phyloP scores from a whole-genome alignment of 2,888 invertebrate genomes.

The Homarus gammarus region DNA sequence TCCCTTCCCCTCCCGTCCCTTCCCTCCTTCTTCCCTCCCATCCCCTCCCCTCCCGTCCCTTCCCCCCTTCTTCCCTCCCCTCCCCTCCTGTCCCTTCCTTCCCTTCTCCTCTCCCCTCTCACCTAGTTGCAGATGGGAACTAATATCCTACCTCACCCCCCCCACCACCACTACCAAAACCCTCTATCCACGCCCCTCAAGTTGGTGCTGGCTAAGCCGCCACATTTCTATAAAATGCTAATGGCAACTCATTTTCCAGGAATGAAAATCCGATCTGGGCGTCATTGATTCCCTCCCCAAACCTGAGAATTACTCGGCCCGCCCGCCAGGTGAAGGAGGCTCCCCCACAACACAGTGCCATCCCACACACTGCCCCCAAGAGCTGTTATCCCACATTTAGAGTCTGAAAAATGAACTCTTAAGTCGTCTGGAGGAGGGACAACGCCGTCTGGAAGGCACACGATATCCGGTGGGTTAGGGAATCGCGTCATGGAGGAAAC shows the following conservation, averaged over 20 bases:
- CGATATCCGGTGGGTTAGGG: not conserved
- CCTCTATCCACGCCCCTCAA: too few species aligned
- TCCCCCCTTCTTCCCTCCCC: not conserved
- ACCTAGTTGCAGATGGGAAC: not conserved
- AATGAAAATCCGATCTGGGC: slow-evolving; percentile 38
- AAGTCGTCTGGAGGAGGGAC: too few species aligned
- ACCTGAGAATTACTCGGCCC: slow-evolving; percentile 6
- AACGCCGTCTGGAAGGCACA: not conserved
- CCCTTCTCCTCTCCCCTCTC: not conserved
- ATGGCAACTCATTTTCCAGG: slow-evolving; percentile 32
- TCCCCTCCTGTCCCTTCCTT: not conserved
- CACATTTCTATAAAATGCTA: slow-evolving; percentile 44
- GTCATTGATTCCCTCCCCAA: slow-evolving; percentile 28
- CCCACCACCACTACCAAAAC: too few species aligned
- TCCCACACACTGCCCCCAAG: not conserved
- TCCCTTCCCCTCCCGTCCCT: too few species aligned
- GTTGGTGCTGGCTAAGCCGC: slow-evolving; percentile 12
- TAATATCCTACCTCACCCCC: not conserved
- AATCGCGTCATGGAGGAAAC: not conserved
- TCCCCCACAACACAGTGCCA: not conserved
- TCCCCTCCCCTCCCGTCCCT: not conserved
- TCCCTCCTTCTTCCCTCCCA: too few species aligned
- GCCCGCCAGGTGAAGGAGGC: not conserved
- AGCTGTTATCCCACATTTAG: not conserved
- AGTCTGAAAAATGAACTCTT: not conserved